A percentile compares a stretch with the other conserved stretches of the same genome.
phyloP scores from a whole-genome alignment of 1,140 invertebrate genomes.

The Tetramorium parvispinum region DNA sequence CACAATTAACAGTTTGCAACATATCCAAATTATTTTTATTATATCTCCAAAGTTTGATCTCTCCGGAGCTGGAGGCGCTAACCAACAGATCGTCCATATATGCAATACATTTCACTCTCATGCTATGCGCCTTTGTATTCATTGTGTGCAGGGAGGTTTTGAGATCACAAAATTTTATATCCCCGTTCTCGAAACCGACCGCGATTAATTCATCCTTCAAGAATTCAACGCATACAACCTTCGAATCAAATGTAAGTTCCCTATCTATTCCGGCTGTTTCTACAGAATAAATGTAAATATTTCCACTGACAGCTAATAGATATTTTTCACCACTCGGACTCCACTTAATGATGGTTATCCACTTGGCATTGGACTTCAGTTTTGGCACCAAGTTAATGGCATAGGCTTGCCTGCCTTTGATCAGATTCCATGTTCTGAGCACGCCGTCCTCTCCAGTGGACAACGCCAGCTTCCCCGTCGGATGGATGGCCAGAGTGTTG shows the following conservation, averaged over 20 bases:
- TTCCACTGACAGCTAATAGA: constrained; percentile 89
- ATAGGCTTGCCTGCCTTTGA: constrained; percentile 95
- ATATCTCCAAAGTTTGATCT: constrained; percentile 91
- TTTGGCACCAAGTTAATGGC: constrained; percentile 92
- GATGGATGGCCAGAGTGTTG: constrained; percentile 92
- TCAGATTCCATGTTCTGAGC: constrained; percentile 96
- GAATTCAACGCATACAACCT: constrained; percentile 89
- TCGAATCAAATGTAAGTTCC: constrained; percentile 87
- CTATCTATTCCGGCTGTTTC: constrained; percentile 89
- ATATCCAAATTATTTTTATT: constrained; percentile 83
- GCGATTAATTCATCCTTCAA: constrained; percentile 87
- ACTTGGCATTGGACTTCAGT: constrained; percentile 85
- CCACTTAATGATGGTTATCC: constrained; percentile 87
- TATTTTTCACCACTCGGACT: constrained; percentile 90
- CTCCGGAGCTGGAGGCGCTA: constrained; percentile 91
- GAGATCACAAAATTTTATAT: constrained; percentile 88
- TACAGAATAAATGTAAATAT: constrained; percentile 92
- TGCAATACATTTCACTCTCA: constrained; percentile 89
- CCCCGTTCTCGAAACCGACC: constrained; percentile 90
- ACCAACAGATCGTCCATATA: constrained; percentile 86
- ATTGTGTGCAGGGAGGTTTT: constrained; percentile 83
- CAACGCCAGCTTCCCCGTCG: constrained; percentile 94
- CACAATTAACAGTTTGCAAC: constrained; percentile 78
- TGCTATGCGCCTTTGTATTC: constrained; percentile 87
- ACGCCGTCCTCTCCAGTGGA: constrained; percentile 94